Base-by-base conservation (phyloP, 2,888 invertebrate genomes). In the Diarsia brunnea region DNA sequence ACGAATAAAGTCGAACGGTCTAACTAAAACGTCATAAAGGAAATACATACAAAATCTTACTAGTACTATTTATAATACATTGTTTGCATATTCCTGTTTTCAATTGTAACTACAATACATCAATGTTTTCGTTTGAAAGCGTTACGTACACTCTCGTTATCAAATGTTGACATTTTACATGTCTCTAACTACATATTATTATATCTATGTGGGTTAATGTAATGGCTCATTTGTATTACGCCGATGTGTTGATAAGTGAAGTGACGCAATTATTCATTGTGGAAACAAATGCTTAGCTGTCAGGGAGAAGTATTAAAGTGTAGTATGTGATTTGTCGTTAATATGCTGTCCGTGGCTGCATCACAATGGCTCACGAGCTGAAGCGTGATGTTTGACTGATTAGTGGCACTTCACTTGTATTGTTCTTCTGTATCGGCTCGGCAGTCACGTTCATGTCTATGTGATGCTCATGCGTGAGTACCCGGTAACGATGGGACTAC, bases 201-300 rank as follows among this genome's bases (percentile, higher is more conserved):
- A 81, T 85, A 89, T 88, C 84, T 86, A 87, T 87, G 72, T 90
- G 71, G 90, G 89, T 87, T 87, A 88, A 86, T 81, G 82, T 85
- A 87, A 86, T 80, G 80, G 77, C 79, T 81, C 79, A 79, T 82
- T 82, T 76, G 66, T 88, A 71, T 75, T 79, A 81, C 75, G 74
- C 76, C 70, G 79, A 76, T 73, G 69, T 55, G 51, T 61, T 65
- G 79, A 70, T 83, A 84, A 77, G 66, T 19, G 49, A 79, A 69
- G 75, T 84, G 78, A 88, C 79, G 69, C 83, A 76, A 82, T 69
- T 77, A 72, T 82, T 67, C 51, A 78, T 65, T 68, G 63, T 66
- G 72, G 69, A 38, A 61, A 69, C 31, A 12, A 70, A 69, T 71
- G 47, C 19, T 21, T 70, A 47, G 55, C 64, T 75, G 38, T 63